Percentiles rank a stretch among this genome's conserved stretches.
These are phyloP conservation scores for Halcyon badia DNA, from an alignment of 2,797 vertebrate species.

Conservation along the genomic window DNA sequence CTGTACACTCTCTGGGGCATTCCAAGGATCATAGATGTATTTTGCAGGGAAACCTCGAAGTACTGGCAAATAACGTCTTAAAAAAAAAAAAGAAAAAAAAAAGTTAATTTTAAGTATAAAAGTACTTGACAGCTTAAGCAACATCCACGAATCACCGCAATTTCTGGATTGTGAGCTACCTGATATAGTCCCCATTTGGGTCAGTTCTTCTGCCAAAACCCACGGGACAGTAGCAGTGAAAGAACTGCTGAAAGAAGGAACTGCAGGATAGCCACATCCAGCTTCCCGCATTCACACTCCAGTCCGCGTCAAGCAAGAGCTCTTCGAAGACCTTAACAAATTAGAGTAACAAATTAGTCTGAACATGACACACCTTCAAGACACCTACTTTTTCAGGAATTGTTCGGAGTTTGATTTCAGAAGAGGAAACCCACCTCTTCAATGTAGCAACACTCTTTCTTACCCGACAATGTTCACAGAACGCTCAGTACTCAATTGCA, in stretches of 20 bases:
- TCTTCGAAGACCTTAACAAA: conserved; percentile 92
- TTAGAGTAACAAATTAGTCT: conserved; percentile 29
- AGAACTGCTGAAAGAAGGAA: conserved; percentile 97
- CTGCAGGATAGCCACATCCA: conserved; percentile 99
- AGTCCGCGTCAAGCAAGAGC: conserved; percentile 93
- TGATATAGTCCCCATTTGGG: conserved; percentile 94
- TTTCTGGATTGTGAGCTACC: conserved; percentile 77
- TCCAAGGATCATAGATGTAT: conserved; percentile 97
- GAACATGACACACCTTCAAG: neutral
- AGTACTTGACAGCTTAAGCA: neutral
- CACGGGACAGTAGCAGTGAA: conserved; percentile 96
- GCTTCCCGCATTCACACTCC: conserved; percentile 97
- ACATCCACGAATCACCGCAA: neutral
- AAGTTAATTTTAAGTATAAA: neutral
- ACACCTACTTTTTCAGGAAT: neutral
- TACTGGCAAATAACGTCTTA: conserved; percentile 92
- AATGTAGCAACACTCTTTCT: neutral
- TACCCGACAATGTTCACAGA: neutral
- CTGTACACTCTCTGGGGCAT: conserved; percentile 93
- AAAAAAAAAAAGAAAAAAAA: neutral
- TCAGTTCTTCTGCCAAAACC: conserved; percentile 94
- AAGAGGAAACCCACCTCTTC: neutral
- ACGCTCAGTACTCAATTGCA: neutral
- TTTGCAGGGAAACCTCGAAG: conserved; percentile 92
- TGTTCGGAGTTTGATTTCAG: neutral